These are phyloP conservation scores for Serilophus lunatus DNA, from an alignment of 2,113 vertebrate genomes.

Conservation along the genomic window DNA sequence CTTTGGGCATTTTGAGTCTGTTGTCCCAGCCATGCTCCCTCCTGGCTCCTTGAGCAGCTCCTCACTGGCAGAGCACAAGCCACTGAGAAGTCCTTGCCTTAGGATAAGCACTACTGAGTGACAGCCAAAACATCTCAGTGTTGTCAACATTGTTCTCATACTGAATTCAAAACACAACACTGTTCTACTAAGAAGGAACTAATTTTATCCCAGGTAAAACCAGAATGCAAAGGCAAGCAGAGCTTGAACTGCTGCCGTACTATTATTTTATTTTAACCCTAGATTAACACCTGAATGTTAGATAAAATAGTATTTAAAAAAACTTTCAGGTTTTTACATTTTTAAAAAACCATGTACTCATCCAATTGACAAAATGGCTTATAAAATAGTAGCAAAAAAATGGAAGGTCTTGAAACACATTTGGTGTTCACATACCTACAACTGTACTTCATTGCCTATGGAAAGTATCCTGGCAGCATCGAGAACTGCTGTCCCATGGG, in stretches of 20 bases:
- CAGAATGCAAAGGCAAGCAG: background rate
- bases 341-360: background rate
- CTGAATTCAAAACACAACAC: background rate
- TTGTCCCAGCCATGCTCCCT: background rate
- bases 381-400: background rate
- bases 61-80: background rate
- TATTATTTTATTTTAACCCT: background rate
- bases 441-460: background rate
- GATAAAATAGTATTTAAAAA: background rate
- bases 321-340: background rate
- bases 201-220: background rate
- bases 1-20: background rate
- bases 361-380: background rate
- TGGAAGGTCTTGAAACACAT: background rate
- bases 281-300: background rate
- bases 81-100: background rate
- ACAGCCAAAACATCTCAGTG: background rate
- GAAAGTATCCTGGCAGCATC: background rate
- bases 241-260: background rate
- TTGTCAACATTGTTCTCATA: background rate
- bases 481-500: background rate
- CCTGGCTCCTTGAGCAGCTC: background rate
- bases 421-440: background rate
- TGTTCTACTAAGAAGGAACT: background rate
- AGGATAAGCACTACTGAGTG: background rate